Percentiles rank a stretch among this genome's conserved stretches.
phyloP scores from a whole-genome alignment of 92 coral and sea anemone genomes.

The Parazoanthus atlanticus region DNA sequence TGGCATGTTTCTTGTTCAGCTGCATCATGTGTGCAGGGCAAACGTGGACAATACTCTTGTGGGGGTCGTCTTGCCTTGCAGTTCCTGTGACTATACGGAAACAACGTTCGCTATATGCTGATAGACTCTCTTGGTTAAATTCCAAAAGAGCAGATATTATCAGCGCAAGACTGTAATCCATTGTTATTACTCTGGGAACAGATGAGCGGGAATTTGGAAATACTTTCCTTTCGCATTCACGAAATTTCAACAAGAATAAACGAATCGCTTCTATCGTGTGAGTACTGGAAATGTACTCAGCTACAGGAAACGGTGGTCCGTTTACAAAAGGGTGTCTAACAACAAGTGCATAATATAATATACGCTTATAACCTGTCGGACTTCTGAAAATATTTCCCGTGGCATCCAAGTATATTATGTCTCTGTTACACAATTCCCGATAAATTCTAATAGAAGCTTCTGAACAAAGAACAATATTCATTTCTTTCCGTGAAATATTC shows the following conservation, averaged over 20 bases:
- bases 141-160: slow-evolving; percentile 11
- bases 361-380: neutral
- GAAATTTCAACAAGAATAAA: slow-evolving; percentile 4
- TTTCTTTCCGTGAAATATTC: neutral
- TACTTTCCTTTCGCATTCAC: slow-evolving; percentile 29
- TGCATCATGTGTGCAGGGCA: too few relatives aligned
- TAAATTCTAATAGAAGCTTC: neutral
- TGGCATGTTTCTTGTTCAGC: too few relatives aligned
- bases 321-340: neutral
- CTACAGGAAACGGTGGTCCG: slow-evolving; percentile 32
- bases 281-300: neutral
- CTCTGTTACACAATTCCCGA: neutral
- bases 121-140: slow-evolving; percentile 25
- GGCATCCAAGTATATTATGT: slow-evolving; percentile 5
- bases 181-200: neutral
- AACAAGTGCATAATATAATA: slow-evolving; percentile 38
- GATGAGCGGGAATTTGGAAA: neutral
- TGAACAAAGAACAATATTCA: neutral
- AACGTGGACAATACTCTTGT: slow-evolving; percentile 21
- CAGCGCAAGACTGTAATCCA: slow-evolving; percentile 41
- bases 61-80: slow-evolving; percentile 2
- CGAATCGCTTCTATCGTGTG: slow-evolving; percentile 15
- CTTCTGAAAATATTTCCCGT: slow-evolving; percentile 17
- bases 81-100: slow-evolving; percentile 22
- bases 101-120: slow-evolving; percentile 14